A percentile compares a stretch with the other conserved stretches of the same genome.
phyloP scores from a whole-genome alignment of 2,797 vertebrate genomes.

The Sebastes goodei region DNA sequence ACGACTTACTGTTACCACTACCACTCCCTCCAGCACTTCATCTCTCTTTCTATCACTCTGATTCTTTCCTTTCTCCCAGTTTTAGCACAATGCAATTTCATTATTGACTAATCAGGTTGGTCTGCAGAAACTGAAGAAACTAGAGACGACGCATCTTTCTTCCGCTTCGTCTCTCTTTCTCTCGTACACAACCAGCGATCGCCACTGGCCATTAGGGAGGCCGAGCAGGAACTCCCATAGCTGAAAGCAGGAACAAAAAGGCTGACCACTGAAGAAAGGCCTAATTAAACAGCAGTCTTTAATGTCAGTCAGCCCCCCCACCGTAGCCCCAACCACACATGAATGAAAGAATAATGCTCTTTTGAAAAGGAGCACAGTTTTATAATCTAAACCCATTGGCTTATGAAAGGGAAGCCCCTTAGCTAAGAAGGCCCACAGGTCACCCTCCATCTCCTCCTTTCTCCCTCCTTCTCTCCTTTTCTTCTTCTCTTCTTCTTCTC shows the following conservation, averaged over 20 bases:
- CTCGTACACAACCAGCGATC: conserved; percentile 7
- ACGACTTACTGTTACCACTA: background rate
- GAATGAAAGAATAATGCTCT: conserved; percentile 73
- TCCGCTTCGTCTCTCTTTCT: background rate
- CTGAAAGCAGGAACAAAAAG: conserved; percentile 62
- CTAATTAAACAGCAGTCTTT: conserved; percentile 74
- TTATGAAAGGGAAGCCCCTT: conserved; percentile 69
- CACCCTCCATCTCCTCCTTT: conserved; percentile 61
- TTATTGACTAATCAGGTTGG: background rate
- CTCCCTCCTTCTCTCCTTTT: conserved; percentile 6
- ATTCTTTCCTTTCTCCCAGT: background rate
- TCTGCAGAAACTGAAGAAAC: background rate
- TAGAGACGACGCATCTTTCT: background rate
- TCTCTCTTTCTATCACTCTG: background rate
- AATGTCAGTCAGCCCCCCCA: conserved; percentile 52
- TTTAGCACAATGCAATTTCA: background rate
- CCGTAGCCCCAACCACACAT: conserved; percentile 48
- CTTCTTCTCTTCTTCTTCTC: conserved; percentile 12
- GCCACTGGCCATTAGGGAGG: conserved; percentile 6
- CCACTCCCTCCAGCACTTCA: background rate
- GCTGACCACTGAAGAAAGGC: conserved; percentile 60
- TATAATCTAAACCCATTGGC: conserved; percentile 69
- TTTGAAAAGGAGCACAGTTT: conserved; percentile 66
- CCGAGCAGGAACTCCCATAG: conserved; percentile 30
- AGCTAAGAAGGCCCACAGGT: conserved; percentile 62